Conservation (phyloP, 2,113 vertebrate genomes). For the Proteles cristata region DNA sequence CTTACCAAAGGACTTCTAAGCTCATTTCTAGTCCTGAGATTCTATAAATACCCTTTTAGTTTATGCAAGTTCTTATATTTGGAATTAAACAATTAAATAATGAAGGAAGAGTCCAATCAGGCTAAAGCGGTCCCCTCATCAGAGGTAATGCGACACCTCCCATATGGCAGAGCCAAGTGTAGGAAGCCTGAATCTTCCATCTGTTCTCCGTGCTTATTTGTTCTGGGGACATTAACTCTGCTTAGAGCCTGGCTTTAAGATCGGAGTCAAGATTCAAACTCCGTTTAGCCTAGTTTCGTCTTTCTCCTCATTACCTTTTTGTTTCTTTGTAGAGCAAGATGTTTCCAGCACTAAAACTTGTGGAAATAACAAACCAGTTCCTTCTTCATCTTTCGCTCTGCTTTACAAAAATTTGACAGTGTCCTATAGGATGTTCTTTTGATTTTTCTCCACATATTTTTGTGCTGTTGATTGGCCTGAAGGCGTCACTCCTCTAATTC, state of each 20-base stretch:
- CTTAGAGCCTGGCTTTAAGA: neutral
- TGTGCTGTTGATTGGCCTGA: neutral
- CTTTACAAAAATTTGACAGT: neutral
- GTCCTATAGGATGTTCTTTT: neutral
- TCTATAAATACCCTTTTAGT: neutral
- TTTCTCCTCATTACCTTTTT: neutral
- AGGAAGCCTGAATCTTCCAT: neutral
- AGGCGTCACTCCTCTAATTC: neutral
- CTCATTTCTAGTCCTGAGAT: neutral
- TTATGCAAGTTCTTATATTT: neutral
- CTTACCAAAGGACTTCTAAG: neutral
- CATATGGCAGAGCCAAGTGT: neutral
- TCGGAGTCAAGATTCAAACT: neutral
- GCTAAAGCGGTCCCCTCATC: neutral
- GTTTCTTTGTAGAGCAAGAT: neutral
- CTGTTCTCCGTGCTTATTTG: neutral
- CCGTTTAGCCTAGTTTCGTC: neutral
- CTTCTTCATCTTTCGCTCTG: neutral
- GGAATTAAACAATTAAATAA: conserved; percentile 3
- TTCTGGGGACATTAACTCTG: neutral
- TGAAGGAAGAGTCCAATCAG: neutral
- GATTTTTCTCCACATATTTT: neutral
- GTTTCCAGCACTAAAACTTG: conserved; percentile 7
- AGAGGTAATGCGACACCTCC: neutral
- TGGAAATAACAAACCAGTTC: neutral